phyloP scores from a whole-genome alignment of 2,797 vertebrate species.

The Eidolon dupreanum region DNA sequence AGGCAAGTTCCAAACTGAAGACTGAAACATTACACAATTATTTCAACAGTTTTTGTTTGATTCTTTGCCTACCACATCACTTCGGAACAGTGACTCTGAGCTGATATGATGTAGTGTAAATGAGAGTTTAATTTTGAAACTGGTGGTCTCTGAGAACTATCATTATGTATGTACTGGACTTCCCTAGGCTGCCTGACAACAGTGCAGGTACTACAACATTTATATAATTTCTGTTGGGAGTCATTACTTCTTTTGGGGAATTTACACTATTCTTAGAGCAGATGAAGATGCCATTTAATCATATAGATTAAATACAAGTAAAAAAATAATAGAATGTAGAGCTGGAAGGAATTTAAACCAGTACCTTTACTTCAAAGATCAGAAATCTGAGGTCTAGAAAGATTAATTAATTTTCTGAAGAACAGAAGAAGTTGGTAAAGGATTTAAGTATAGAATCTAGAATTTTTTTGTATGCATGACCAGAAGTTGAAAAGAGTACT shows the following conservation, averaged over 20 bases:
- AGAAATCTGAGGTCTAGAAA: background rate
- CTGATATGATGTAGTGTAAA: background rate
- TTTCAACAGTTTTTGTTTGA: background rate
- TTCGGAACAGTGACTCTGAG: background rate
- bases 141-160: background rate
- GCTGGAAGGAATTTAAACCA: background rate
- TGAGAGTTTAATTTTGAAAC: background rate
- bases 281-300: background rate
- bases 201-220: background rate
- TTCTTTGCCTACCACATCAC: background rate
- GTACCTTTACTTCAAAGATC: background rate
- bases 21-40: background rate
- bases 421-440: background rate
- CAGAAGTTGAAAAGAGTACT: background rate
- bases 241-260: background rate
- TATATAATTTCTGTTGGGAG: background rate
- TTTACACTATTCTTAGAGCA: background rate
- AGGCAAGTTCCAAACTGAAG: background rate
- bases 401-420: background rate
- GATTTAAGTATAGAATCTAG: background rate
- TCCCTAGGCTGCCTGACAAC: background rate
- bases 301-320: background rate
- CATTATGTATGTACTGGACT: background rate
- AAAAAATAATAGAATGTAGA: background rate
- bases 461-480: background rate